Evolutionary conservation across 2,797 vertebrate genomes (phyloP), one percentile per base, ranked within the genome.

Genomic region (Hoplostethus mediterraneus): DNA sequence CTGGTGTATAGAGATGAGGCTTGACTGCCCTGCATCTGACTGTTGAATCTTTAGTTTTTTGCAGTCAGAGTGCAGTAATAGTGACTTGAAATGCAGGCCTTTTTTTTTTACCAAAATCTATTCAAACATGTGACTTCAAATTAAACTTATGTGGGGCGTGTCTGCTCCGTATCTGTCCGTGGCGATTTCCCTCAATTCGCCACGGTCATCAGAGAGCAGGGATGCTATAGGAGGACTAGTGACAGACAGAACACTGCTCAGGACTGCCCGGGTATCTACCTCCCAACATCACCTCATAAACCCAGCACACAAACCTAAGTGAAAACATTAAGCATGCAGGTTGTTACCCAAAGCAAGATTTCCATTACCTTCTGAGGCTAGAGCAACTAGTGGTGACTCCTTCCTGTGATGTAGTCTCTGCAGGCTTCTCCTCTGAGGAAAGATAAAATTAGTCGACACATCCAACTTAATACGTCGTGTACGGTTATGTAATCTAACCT

Each of bases 151-250:
- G 56, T 21, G 55, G 48, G 25, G 12, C 3, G 0, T 98, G 95
- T 99, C 88, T 94, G 97, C 97, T 94, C 94, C 97, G 97, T 98
- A 99, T 97, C 97, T 99, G 97, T 99, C 98, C 97, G 96, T 97
- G 95, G 95, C 93, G 93, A 98, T 98, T 98, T 99, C 96, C 45
- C 97, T 99, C 95, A 97, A 85, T 94, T 98, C 96, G 90, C 96
- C 95, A 66, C 96, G 95, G 97, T 99, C 97, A 99, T 99, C 97
- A 93, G 94, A 98, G 93, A 96, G 97, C 97, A 96, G 1, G 89
- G 86, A 95, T 95, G 77, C 61, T 99, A 14, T 99, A 88, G 97
- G 97, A 98, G 95, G 93, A 73, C 85, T 82, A 14, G 96, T 97
- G 98, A 92, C 90, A 92, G 94, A 63, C 93, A 96, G 95, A 90